Conservation (phyloP, 2,888 invertebrate species). For the Zeuzera pyrina region DNA sequence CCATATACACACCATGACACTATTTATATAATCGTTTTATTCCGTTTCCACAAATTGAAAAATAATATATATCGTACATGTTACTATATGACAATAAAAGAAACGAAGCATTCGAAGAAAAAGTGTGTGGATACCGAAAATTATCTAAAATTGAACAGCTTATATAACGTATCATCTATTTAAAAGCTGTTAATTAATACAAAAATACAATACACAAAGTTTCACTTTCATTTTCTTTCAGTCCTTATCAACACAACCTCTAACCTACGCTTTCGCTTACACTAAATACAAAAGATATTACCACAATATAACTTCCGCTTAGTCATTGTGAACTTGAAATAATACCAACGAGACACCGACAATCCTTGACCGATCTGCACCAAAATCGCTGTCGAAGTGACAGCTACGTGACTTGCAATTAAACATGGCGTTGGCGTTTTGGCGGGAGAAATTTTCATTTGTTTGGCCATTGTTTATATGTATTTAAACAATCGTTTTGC, state of each 20-base stretch:
- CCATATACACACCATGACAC: no score
- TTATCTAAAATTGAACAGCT: no score
- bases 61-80: no score
- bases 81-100: no score
- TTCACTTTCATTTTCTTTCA: constrained; percentile 21
- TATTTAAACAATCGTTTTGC: constrained; percentile 21
- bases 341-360: constrained; percentile 17
- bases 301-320: constrained; percentile 25
- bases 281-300: constrained; percentile 29
- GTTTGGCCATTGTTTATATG: constrained; percentile 13
- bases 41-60: no score
- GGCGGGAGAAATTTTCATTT: constrained; percentile 21
- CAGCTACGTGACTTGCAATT: constrained; percentile 13
- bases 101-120: no score
- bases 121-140: no score
- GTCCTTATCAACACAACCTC: constrained; percentile 23
- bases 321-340: constrained; percentile 45
- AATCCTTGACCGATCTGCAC: constrained; percentile 33
- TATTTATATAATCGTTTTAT: no score
- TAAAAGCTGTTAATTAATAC: no score
- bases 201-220: no score
- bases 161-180: no score
- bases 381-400: constrained; percentile 21
- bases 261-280: constrained; percentile 52
- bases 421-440: constrained; percentile 1